A percentile compares a stretch with the other conserved stretches of the same genome.
phyloP scores from a whole-genome alignment of 1,140 invertebrate genomes.

The Carposina sasakii region DNA sequence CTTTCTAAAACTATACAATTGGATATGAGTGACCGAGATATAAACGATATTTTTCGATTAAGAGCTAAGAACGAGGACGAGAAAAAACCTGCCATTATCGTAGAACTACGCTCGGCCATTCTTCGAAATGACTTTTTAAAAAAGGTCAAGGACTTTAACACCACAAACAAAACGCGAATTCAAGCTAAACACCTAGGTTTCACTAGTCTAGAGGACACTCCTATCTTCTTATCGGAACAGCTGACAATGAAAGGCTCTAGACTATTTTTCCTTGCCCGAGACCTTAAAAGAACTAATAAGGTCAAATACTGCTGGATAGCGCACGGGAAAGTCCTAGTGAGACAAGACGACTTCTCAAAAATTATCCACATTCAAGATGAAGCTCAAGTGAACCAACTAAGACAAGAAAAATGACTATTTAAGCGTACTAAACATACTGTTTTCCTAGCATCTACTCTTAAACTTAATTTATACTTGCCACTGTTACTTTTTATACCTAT shows the following conservation, averaged over 20 bases:
- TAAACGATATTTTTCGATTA: not conserved
- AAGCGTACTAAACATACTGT: too few species aligned
- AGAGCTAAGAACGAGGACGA: not conserved
- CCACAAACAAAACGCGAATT: not conserved
- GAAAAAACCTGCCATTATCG: constrained; percentile 1
- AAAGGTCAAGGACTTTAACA: not conserved
- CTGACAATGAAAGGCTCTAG: constrained; percentile 3
- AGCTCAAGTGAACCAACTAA: constrained; percentile 2
- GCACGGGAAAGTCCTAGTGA: not conserved
- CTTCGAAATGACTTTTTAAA: not conserved
- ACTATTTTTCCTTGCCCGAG: constrained; percentile 1
- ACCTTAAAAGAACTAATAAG: not conserved
- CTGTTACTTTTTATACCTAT: not conserved
- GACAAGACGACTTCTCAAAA: not conserved
- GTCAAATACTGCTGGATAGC: constrained; percentile 8
- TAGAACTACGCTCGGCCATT: not conserved
- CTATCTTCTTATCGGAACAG: constrained; percentile 1
- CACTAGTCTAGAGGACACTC: not conserved
- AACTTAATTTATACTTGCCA: not conserved
- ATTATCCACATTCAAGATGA: constrained; percentile 4
- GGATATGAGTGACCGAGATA: not conserved
- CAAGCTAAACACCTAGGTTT: constrained; percentile 4
- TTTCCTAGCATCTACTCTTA: not conserved
- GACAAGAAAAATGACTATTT: not conserved
- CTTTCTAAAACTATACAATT: not conserved